These are phyloP conservation scores for Galerucella calmariensis DNA, from an alignment of 2,888 invertebrate genomes.

Conservation along the genomic window DNA sequence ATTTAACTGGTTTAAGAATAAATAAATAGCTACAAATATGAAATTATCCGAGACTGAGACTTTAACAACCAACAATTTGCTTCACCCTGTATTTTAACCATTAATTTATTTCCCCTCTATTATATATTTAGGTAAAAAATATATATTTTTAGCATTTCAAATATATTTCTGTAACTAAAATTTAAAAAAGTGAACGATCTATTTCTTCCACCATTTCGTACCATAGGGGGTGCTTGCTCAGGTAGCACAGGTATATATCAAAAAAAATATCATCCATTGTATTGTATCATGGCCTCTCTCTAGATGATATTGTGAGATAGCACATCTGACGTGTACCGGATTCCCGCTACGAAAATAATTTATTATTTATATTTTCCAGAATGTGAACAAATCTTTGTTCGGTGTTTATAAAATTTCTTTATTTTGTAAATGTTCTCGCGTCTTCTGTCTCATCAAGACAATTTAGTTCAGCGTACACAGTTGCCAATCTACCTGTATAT, in stretches of 20 bases:
- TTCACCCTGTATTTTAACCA: too few species aligned
- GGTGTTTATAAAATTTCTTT: slow-evolving; percentile 34
- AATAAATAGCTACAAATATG: too few species aligned
- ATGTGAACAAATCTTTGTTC: slow-evolving; percentile 43
- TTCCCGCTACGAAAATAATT: slow-evolving; percentile 50
- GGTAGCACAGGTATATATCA: slow-evolving; percentile 55
- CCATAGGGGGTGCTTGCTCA: slow-evolving; percentile 53
- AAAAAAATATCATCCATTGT: slow-evolving; percentile 50
- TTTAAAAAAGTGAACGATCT: slow-evolving; percentile 16
- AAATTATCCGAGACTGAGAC: too few species aligned
- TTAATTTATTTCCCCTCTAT: too few species aligned
- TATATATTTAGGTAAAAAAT: too few species aligned
- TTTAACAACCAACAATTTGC: too few species aligned
- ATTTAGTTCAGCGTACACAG: background rate
- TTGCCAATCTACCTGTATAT: too few species aligned
- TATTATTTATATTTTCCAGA: slow-evolving; percentile 49
- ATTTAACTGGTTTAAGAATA: too few species aligned
- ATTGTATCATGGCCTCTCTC: slow-evolving; percentile 46
- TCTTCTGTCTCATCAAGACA: slow-evolving; percentile 6
- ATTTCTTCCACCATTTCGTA: slow-evolving; percentile 40
- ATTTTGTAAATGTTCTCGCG: slow-evolving; percentile 47
- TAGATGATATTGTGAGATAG: slow-evolving; percentile 52
- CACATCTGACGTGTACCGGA: slow-evolving; percentile 50
- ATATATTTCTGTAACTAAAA: slow-evolving; percentile 12
- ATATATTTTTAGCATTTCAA: background rate